These are phyloP conservation scores for Oryzias dopingdopingensis DNA, from an alignment of 2,797 vertebrate species.

Conservation along the genomic window DNA sequence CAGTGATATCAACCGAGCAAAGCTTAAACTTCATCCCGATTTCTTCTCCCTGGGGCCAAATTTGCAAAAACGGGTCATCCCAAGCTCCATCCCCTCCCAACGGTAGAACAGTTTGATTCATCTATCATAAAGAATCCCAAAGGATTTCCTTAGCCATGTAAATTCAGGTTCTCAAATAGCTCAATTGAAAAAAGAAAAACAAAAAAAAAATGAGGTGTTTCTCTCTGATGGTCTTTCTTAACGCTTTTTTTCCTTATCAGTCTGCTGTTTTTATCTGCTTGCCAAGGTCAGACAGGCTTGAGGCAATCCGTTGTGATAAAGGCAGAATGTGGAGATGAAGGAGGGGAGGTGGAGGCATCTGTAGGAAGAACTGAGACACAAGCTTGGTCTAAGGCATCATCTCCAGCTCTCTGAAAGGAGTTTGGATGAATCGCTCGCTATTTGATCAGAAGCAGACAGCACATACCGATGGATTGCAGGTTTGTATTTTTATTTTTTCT, in stretches of 20 bases:
- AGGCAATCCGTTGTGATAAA: conserved; percentile 73
- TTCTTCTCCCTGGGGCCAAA: conserved; percentile 73
- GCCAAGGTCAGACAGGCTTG: conserved; percentile 75
- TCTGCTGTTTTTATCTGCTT: conserved; percentile 67
- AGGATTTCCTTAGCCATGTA: conserved; percentile 64
- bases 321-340: conserved; percentile 43
- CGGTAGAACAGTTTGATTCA: conserved; percentile 59
- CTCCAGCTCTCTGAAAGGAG: conserved; percentile 20
- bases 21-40: conserved; percentile 64
- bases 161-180: conserved; percentile 62
- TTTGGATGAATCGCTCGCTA: conserved; percentile 8
- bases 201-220: background rate
- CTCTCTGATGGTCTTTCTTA: conserved; percentile 14
- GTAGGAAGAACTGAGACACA: conserved; percentile 16
- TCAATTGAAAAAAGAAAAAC: conserved; percentile 47
- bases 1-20: conserved; percentile 51
- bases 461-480: conserved; percentile 35
- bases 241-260: conserved; percentile 63
- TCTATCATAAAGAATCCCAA: conserved; percentile 74
- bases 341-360: background rate
- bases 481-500: conserved; percentile 35
- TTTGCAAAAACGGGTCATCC: conserved; percentile 75
- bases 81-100: conserved; percentile 60
- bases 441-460: conserved; percentile 37
- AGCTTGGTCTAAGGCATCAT: conserved; percentile 48